A percentile compares a stretch with the other conserved stretches of the same genome.
phyloP scores from a whole-genome alignment of 2,888 invertebrate genomes.

The Adela reaumurella region DNA sequence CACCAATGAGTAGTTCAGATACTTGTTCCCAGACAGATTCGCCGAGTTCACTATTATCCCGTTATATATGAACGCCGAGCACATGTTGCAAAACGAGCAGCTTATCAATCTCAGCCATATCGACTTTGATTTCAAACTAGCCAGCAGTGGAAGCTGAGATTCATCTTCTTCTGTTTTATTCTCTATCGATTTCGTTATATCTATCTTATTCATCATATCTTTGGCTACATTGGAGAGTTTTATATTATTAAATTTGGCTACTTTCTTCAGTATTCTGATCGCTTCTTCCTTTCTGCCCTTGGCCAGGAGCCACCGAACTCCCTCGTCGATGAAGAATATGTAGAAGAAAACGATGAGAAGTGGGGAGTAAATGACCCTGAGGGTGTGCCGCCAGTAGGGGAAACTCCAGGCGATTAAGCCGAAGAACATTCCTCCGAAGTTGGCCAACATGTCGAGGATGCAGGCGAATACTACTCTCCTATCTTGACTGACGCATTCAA shows the following conservation, averaged over 20 bases:
- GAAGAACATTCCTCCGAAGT: slow-evolving; percentile 65
- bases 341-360: slow-evolving; percentile 65
- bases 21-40: slow-evolving; percentile 69
- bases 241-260: slow-evolving; percentile 64
- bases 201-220: slow-evolving; percentile 35
- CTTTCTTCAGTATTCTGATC: slow-evolving; percentile 58
- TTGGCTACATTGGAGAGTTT: slow-evolving; percentile 52
- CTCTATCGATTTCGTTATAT: slow-evolving; percentile 10
- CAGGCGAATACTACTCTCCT: slow-evolving; percentile 42
- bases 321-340: slow-evolving; percentile 72
- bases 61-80: slow-evolving; percentile 72
- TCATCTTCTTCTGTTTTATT: slow-evolving; percentile 1
- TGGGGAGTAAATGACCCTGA: slow-evolving; percentile 68
- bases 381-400: slow-evolving; percentile 67
- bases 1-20: slow-evolving; percentile 69
- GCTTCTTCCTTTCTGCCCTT: slow-evolving; percentile 66
- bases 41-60: slow-evolving; percentile 74
- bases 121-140: slow-evolving; percentile 32
- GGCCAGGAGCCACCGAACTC: slow-evolving; percentile 75
- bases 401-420: slow-evolving; percentile 68
- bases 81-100: slow-evolving; percentile 67
- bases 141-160: slow-evolving; percentile 7
- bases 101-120: slow-evolving; percentile 41
- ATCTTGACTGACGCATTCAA: slow-evolving; percentile 40
- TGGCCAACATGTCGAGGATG: slow-evolving; percentile 32